phyloP scores from a whole-genome alignment of 2,113 vertebrate genomes.

The Vicugna pacos region DNA sequence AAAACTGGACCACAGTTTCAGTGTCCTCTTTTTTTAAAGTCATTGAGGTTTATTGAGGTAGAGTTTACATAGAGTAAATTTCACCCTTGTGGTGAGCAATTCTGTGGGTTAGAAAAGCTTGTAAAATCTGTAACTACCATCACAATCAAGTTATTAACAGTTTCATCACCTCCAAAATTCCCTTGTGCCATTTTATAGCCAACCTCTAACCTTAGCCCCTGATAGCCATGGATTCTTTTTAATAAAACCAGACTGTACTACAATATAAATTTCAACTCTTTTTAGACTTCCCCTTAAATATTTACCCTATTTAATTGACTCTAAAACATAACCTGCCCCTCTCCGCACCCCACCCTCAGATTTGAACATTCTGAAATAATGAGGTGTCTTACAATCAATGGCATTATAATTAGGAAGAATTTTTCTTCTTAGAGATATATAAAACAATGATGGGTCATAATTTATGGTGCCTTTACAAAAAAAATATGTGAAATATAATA shows the following conservation, averaged over 20 bases:
- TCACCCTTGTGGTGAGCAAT: background rate
- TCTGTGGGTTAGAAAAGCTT: background rate
- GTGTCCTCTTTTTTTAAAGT: background rate
- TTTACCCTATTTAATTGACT: background rate
- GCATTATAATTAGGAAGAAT: background rate
- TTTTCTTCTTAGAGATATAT: slow-evolving; percentile 34
- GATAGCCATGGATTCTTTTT: background rate
- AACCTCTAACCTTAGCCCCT: background rate
- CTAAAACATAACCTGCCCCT: background rate
- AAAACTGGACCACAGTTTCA: background rate
- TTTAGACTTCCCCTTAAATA: slow-evolving; percentile 29
- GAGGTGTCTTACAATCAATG: background rate
- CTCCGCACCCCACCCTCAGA: background rate
- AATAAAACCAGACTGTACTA: background rate
- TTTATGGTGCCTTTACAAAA: background rate
- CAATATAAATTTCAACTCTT: slow-evolving; percentile 19
- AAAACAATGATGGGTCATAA: background rate
- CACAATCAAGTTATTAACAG: background rate
- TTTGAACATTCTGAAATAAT: slow-evolving; percentile 2
- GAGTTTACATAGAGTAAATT: background rate
- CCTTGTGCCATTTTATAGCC: background rate
- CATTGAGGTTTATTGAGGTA: background rate
- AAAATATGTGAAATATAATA: slow-evolving; percentile 3
- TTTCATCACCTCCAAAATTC: background rate
- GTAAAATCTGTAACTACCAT: background rate